phyloP scores from a whole-genome alignment of 2,797 vertebrate genomes.

The Steatocranus sp. region DNA sequence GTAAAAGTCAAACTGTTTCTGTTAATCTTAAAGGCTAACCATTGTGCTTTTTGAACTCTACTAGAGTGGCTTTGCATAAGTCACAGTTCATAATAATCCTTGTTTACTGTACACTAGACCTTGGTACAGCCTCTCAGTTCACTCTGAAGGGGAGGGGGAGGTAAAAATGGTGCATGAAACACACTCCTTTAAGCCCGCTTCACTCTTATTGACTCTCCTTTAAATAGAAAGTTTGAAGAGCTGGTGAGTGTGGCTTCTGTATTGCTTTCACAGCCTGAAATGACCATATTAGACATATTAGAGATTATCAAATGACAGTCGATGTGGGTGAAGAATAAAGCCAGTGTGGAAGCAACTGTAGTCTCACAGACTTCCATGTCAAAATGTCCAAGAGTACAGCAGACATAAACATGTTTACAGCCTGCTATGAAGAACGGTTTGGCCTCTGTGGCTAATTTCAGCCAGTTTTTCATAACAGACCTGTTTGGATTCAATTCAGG shows the following conservation, averaged over 20 bases:
- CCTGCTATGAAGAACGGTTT: neutral
- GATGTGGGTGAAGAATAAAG: neutral
- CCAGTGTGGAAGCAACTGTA: neutral
- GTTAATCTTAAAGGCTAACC: rapidly evolving
- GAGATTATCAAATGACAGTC: neutral
- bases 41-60: neutral
- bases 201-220: neutral
- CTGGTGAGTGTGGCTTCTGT: neutral
- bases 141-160: neutral
- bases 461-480: neutral
- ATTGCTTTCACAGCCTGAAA: neutral
- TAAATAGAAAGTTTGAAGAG: neutral
- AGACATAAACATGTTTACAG: neutral
- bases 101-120: rapidly evolving
- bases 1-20: neutral
- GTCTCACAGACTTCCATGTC: neutral
- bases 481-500: neutral
- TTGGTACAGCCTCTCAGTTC: neutral
- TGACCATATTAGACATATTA: neutral
- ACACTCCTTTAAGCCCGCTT: neutral
- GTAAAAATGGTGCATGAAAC: neutral
- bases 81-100: neutral
- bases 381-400: neutral
- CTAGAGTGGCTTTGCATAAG: neutral
- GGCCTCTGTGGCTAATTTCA: neutral